Conservation (phyloP, 2,888 invertebrate species). For the Lordiphosa fenestrarum region DNA sequence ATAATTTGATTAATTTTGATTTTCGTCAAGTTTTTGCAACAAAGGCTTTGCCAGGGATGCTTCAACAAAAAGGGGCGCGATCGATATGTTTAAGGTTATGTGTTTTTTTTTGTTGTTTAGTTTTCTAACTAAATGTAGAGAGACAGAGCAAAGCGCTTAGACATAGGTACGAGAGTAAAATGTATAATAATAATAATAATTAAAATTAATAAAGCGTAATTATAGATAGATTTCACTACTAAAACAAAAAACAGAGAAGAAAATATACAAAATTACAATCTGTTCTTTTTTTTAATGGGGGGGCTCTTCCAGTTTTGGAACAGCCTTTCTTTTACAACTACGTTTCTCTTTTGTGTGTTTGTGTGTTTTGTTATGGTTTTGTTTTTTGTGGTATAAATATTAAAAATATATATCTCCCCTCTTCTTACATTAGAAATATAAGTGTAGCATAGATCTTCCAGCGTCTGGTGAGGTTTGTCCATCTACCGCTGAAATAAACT, state of each 20-base stretch:
- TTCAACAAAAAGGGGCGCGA: slow-evolving; percentile 41
- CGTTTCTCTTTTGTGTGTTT: slow-evolving; percentile 35
- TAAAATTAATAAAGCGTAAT: slow-evolving; percentile 75
- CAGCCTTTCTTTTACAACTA: slow-evolving; percentile 33
- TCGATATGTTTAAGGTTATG: slow-evolving; percentile 50
- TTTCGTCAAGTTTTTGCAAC: slow-evolving; percentile 45
- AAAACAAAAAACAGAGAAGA: slow-evolving; percentile 46
- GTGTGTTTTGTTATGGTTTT: slow-evolving; percentile 35
- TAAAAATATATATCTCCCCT: slow-evolving; percentile 62
- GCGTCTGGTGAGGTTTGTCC: slow-evolving; percentile 48
- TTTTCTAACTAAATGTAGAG: slow-evolving; percentile 49
- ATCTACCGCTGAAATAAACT: slow-evolving; percentile 82
- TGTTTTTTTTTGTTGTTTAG: slow-evolving; percentile 40
- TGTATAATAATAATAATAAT: slow-evolving; percentile 50
- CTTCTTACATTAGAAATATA: slow-evolving; percentile 73
- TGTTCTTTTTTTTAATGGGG: slow-evolving; percentile 1
- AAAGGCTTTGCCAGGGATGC: slow-evolving; percentile 51
- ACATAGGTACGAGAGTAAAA: slow-evolving; percentile 58
- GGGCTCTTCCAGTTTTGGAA: neutral
- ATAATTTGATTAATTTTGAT: slow-evolving; percentile 48
- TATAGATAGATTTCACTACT: slow-evolving; percentile 64
- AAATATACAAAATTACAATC: slow-evolving; percentile 35
- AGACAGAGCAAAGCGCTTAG: slow-evolving; percentile 32
- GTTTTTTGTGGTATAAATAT: slow-evolving; percentile 61
- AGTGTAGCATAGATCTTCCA: slow-evolving; percentile 71